These are phyloP conservation scores for Tachuris rubrigastra DNA, from an alignment of 2,113 vertebrate species.

Conservation along the genomic window DNA sequence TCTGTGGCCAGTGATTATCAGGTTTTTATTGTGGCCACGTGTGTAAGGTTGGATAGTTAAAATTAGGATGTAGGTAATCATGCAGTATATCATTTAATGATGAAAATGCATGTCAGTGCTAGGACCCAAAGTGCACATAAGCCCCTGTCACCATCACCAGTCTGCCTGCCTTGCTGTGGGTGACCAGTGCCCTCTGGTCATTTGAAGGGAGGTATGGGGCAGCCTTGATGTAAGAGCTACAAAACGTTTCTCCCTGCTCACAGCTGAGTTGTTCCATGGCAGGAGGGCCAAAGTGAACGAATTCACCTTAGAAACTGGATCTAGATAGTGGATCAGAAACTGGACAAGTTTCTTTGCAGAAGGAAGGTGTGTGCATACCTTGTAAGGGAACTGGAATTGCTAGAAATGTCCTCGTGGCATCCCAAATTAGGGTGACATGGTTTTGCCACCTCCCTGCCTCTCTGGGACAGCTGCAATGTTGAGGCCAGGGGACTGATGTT, in stretches of 20 bases:
- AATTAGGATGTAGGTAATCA: not conserved
- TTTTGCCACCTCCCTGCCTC: not conserved
- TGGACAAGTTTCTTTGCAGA: not conserved
- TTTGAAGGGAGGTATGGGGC: not conserved
- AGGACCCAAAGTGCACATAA: fast-evolving
- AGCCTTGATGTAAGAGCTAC: not conserved
- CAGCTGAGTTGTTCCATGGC: not conserved
- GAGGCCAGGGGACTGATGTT: not conserved
- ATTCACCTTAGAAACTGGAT: not conserved
- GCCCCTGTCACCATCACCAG: not conserved
- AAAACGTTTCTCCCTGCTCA: not conserved
- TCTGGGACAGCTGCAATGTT: not conserved
- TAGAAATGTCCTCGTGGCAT: not conserved
- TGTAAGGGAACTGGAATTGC: not conserved
- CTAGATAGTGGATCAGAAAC: not conserved
- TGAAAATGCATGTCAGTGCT: not conserved
- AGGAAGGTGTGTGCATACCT: not conserved
- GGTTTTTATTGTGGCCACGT: not conserved
- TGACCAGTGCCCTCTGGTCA: not conserved
- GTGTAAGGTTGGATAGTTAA: not conserved
- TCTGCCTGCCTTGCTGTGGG: not conserved
- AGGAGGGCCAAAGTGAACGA: not conserved
- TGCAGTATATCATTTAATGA: not conserved
- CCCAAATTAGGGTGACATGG: not conserved
- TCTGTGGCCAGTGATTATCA: not conserved